Evolutionary conservation across 2,113 vertebrate genomes (phyloP), one percentile per base, ranked within the genome.

Genomic region (Notiomystis cincta): DNA sequence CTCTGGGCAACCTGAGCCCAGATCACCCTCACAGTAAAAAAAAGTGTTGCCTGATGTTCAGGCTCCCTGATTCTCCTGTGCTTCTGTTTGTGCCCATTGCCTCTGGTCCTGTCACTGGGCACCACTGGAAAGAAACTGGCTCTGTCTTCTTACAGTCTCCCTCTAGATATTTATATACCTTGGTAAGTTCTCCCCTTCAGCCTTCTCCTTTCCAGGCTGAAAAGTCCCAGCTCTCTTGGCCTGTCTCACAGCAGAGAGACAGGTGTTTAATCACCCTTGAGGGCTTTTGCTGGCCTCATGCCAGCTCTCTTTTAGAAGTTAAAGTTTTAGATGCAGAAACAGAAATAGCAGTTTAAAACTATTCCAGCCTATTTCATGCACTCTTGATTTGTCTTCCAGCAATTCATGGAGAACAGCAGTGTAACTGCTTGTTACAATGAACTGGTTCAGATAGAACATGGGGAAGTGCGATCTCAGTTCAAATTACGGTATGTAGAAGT

Each of bases 351-450:
- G 21, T 72, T 86, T 75, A 87, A 84, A 96, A 94, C 28, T 51
- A 66, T 94, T 93, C 58, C 37, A 65, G 22, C 75, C 56, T 95
- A 58, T 93, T 94, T 97, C 70, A 97, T 84, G 23, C 61, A 38
- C 73, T 97, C 33, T 95, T 95, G 45, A 76, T 96, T 93, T 98
- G 95, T 95, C 89, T 97, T 97, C 79, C 98, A 99, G 99, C 98
- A 98, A 98, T 99, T 98, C 98, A 96, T 98, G 97, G 99, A 99
- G 98, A 99, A 99, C 91, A 98, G 97, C 98, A 99, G 98, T 33
- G 95, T 99, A 92, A 98, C 98, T 40, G 98, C 98, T 90, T 99
- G 99, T 97, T 99, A 99, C 96, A 99, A 99, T 93, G 99, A 99
- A 96, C 98, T 99, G 95, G 77, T 99, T 82, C 99, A 99, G 97